phyloP scores from a whole-genome alignment of 2,797 vertebrate genomes.

The Malurus splendens region DNA sequence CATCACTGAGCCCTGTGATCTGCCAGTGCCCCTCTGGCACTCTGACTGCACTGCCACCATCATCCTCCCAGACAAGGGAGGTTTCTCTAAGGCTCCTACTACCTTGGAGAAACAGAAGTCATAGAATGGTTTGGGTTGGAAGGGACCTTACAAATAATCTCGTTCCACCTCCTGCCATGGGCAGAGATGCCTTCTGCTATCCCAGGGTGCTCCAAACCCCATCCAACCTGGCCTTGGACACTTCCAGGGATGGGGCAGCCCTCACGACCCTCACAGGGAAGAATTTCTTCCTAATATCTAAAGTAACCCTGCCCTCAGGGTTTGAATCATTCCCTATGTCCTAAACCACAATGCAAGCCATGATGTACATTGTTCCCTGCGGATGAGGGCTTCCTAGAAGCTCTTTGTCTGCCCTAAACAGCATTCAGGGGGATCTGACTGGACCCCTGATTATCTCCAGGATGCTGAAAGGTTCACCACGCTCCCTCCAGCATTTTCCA shows the following conservation, averaged over 20 bases:
- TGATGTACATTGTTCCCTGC: not conserved
- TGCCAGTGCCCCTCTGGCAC: no score
- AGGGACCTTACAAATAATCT: not conserved
- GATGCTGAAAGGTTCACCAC: not conserved
- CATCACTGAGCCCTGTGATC: no score
- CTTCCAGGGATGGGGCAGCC: not conserved
- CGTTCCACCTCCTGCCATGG: not conserved
- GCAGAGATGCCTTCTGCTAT: not conserved
- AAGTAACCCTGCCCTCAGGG: not conserved
- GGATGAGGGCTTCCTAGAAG: not conserved
- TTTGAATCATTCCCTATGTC: not conserved
- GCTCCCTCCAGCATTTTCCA: not conserved
- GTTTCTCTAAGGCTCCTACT: not conserved
- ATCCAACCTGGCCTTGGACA: not conserved
- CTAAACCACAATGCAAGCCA: not conserved
- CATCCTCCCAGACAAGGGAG: not conserved
- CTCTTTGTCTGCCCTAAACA: not conserved
- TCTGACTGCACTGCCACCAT: not conserved
- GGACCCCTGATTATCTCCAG: not conserved
- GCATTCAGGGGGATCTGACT: not conserved
- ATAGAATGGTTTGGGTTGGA: not conserved
- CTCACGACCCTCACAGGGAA: accelerated
- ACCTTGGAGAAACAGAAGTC: not conserved
- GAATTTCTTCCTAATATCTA: not conserved
- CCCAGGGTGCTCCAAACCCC: not conserved